Evolutionary conservation across 2,797 vertebrate genomes (phyloP), one percentile per base, ranked within the genome.

Genomic region (Enteromius viviparus): DNA sequence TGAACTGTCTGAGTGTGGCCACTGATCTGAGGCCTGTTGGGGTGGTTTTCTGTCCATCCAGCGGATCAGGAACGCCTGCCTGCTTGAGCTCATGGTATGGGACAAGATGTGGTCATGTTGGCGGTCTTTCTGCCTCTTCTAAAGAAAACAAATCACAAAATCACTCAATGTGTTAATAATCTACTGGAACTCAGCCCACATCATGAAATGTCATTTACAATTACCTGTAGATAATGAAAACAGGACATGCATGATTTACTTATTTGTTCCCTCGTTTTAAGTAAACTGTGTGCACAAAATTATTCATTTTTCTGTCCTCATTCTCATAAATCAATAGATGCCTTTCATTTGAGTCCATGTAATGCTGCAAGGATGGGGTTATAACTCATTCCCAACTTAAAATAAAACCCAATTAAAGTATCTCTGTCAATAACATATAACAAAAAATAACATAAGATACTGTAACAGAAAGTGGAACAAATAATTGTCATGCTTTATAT

Each of bases 91-190:
- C 66, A 49, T 84, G 84, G 65, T 90, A 86, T 70, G 84, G 64
- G 79, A 80, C 76, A 74, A 45, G 74, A 85, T 68, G 71, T 62
- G 72, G 88, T 96, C 94, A 96, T 90, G 95, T 95, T 77, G 93
- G 94, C 19, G 92, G 91, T 85, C 85, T 92, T 89, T 94, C 93
- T 26, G 90, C 90, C 87, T 95, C 94, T 1, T 96, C 95, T 96
- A 75, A 81, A 79, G 34, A 51, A 34, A 26, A 51, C 17, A 86
- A 70, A 76, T 66, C 65, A 65, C 12, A 32, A 1, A 12, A 6
- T 76, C 1, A 66, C 23, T 40, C 3, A 58, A 19, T 49, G 26
- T 11, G 29, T 2, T 51, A 6, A 70, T 4, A 45, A 55, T 55
- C 21, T 55, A n/a, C 7, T 19, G 49, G 1, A 5, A 19, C 47